A percentile compares a stretch with the other conserved stretches of the same genome.
phyloP scores from a whole-genome alignment of 2,797 vertebrate species.

The Acropternis orthonyx region DNA sequence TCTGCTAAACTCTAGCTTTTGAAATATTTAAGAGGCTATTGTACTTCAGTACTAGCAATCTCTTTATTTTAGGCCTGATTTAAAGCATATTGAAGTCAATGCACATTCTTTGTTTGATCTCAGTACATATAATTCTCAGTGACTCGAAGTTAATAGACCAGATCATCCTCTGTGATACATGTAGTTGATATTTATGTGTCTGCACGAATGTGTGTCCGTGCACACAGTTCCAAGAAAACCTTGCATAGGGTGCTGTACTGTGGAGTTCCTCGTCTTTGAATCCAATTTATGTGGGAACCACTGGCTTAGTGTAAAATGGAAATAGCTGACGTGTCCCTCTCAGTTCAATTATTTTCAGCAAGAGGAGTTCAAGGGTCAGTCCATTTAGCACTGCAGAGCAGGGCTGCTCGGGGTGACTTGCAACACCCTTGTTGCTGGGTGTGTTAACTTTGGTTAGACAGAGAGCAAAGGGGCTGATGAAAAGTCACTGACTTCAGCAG shows the following conservation, averaged over 20 bases:
- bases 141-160: constrained; percentile 42
- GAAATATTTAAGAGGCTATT: constrained; percentile 29
- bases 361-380: neutral
- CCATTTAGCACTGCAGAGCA: neutral
- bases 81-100: neutral
- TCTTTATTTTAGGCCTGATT: constrained; percentile 37
- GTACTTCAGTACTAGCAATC: neutral
- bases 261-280: neutral
- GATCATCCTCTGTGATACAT: neutral
- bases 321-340: neutral
- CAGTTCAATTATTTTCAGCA: neutral
- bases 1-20: neutral
- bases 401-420: neutral
- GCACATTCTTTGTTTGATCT: constrained; percentile 19
- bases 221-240: neutral
- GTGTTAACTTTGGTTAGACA: neutral
- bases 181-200: constrained; percentile 22
- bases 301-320: neutral
- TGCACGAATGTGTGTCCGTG: neutral
- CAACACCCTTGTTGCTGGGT: neutral
- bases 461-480: neutral
- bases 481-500: neutral
- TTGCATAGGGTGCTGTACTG: neutral
- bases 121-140: neutral
- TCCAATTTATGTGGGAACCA: neutral